Conservation (phyloP, 2,888 invertebrate genomes). For the Chymomyza procnemis region DNA sequence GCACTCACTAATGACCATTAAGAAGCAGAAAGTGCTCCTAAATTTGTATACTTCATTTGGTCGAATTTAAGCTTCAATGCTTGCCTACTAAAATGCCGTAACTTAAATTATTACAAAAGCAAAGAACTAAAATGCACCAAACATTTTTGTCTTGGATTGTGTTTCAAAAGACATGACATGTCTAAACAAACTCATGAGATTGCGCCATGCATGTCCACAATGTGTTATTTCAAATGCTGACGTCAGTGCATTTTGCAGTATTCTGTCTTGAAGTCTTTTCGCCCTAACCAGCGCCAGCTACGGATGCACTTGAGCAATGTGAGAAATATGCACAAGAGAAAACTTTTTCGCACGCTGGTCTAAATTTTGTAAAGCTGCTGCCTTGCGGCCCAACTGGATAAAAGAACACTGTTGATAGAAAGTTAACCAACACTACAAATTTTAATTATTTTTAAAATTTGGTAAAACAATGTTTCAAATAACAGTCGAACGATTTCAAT, state of each 20-base stretch:
- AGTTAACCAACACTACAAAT: not conserved
- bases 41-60: not conserved
- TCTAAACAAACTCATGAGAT: constrained; percentile 43
- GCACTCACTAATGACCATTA: not conserved
- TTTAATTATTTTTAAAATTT: too few species aligned
- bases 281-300: not conserved
- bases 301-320: constrained; percentile 29
- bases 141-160: constrained; percentile 23
- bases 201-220: constrained; percentile 31
- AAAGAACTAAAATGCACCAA: constrained; percentile 8
- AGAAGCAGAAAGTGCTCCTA: not conserved
- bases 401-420: not conserved
- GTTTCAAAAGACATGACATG: constrained; percentile 39
- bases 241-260: constrained; percentile 36
- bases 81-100: not conserved
- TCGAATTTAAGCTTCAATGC: too few species aligned
- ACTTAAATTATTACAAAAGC: not conserved
- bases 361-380: constrained; percentile 23
- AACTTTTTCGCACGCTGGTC: constrained; percentile 2
- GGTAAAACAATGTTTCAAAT: too few species aligned
- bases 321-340: constrained; percentile 13
- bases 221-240: constrained; percentile 41
- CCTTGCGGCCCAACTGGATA: constrained; percentile 11
- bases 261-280: too few species aligned
- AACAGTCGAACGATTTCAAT: too few species aligned